These are phyloP conservation scores for Actias luna DNA, from an alignment of 2,888 invertebrate genomes.

Conservation along the genomic window DNA sequence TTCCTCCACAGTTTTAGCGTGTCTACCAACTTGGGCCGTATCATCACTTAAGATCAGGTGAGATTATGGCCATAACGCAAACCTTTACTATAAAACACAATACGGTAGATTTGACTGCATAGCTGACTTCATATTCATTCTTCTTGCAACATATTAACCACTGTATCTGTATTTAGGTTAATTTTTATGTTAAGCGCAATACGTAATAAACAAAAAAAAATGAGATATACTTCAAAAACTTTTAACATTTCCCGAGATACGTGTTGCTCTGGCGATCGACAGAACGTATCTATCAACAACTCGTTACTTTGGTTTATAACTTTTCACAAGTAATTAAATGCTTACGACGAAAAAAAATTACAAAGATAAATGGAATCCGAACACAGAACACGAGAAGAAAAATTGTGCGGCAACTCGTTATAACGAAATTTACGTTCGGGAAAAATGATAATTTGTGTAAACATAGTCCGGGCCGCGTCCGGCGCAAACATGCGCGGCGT, in stretches of 20 bases:
- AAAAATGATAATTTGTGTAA: constrained; percentile 3
- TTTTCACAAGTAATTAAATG: not conserved
- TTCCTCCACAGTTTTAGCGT: no score
- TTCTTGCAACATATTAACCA: no score
- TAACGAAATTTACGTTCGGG: not conserved
- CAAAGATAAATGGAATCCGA: not conserved
- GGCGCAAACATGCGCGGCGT: not conserved
- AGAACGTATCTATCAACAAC: not conserved
- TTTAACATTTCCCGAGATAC: not conserved
- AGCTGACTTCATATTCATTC: no score
- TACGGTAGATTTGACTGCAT: no score
- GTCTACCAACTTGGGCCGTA: no score
- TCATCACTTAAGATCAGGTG: no score
- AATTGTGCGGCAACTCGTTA: not conserved
- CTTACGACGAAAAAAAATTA: not conserved
- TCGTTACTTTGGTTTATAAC: not conserved
- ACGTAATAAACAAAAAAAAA: not conserved
- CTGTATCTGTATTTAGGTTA: no score
- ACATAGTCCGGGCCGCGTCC: not conserved
- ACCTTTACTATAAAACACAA: no score
- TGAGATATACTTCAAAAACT: not conserved
- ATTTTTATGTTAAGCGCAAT: not conserved
- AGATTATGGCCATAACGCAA: no score
- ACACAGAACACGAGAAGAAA: not conserved
- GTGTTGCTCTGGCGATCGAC: not conserved